A percentile compares a stretch with the other conserved stretches of the same genome.
These are phyloP conservation scores for Trissolcus japonicus DNA, from an alignment of 2,888 invertebrate species.

Conservation along the genomic window DNA sequence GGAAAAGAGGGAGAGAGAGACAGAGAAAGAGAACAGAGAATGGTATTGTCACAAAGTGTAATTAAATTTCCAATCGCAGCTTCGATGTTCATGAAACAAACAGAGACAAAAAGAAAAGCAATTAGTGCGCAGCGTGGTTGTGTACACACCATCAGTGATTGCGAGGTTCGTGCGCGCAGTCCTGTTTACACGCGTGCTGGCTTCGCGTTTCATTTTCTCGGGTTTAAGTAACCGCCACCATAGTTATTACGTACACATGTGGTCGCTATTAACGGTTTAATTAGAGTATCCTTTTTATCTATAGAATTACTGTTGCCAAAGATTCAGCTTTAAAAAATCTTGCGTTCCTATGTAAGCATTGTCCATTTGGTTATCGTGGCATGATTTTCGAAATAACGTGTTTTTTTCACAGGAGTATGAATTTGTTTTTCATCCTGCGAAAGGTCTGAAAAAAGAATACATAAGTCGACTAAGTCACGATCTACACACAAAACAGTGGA, in stretches of 20 bases:
- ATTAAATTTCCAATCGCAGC: slow-evolving; percentile 55
- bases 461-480: slow-evolving; percentile 69
- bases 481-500: slow-evolving; percentile 67
- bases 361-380: background rate
- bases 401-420: too few species aligned
- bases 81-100: slow-evolving; percentile 55
- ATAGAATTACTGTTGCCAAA: slow-evolving; percentile 66
- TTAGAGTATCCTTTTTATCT: slow-evolving; percentile 75
- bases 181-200: slow-evolving; percentile 64
- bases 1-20: background rate
- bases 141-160: slow-evolving; percentile 57
- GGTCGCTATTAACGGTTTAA: slow-evolving; percentile 74
- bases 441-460: slow-evolving; percentile 60
- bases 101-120: slow-evolving; percentile 48
- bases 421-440: slow-evolving; percentile 44
- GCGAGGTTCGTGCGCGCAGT: slow-evolving; percentile 49
- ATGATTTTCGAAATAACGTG: background rate
- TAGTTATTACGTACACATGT: slow-evolving; percentile 70
- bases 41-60: slow-evolving; percentile 46
- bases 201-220: slow-evolving; percentile 72
- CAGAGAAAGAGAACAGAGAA: background rate
- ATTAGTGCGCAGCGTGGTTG: slow-evolving; percentile 56
- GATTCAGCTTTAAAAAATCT: background rate
- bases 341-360: background rate
- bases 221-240: slow-evolving; percentile 72